Conservation (phyloP, 2,888 invertebrate species). For the Gasteruption jaculator region DNA sequence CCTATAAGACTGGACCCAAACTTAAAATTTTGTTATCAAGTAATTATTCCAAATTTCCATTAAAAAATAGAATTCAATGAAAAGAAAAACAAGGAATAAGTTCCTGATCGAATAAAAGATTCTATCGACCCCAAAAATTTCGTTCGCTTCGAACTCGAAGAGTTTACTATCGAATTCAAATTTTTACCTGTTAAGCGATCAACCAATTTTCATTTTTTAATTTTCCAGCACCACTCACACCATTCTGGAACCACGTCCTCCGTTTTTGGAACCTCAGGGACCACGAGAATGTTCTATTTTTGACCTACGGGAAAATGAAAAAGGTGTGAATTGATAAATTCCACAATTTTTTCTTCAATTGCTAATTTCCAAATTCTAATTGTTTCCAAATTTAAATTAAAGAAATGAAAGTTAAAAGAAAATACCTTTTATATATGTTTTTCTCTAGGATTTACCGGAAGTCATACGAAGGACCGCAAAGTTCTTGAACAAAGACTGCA, state of each 20-base stretch:
- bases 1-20: too few relatives aligned
- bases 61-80: slow-evolving; percentile 6
- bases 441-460: slow-evolving; percentile 62
- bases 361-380: not conserved
- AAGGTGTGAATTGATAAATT: slow-evolving; percentile 35
- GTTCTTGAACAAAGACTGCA: slow-evolving; percentile 66
- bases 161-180: too few relatives aligned
- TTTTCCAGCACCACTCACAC: slow-evolving; percentile 43
- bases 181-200: too few relatives aligned
- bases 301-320: slow-evolving; percentile 61
- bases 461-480: slow-evolving; percentile 67
- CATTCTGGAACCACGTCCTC: slow-evolving; percentile 49
- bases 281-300: slow-evolving; percentile 55
- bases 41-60: slow-evolving; percentile 37
- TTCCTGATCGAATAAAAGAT: too few relatives aligned
- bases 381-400: not conserved
- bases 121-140: too few relatives aligned
- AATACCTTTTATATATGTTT: not conserved
- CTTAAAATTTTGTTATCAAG: too few relatives aligned
- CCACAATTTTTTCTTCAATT: slow-evolving; percentile 2
- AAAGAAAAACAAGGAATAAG: too few relatives aligned
- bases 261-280: slow-evolving; percentile 52
- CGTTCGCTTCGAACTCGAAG: too few relatives aligned
- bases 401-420: not conserved
- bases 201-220: slow-evolving; percentile 66